Conservation (phyloP, 2,888 invertebrate species). For the Plebejus melissa region DNA sequence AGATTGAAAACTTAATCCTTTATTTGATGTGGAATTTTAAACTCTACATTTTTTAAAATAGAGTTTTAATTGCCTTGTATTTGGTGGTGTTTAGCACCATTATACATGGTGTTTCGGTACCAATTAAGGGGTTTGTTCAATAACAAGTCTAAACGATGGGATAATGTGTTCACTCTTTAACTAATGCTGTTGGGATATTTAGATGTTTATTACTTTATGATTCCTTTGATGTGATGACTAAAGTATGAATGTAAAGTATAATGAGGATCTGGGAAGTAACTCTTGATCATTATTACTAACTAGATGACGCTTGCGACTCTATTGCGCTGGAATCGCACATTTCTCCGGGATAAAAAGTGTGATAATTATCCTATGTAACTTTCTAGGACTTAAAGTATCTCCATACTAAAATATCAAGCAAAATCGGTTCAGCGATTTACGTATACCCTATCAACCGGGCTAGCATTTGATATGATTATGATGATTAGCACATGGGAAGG, state of each 20-base stretch:
- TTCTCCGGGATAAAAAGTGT: too few relatives aligned
- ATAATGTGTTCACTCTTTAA: constrained; percentile 22
- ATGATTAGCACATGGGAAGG: too few relatives aligned
- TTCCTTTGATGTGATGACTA: constrained; percentile 9
- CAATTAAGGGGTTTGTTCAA: constrained; percentile 15
- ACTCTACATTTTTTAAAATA: neutral
- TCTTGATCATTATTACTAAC: too few relatives aligned
- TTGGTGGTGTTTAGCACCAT: neutral
- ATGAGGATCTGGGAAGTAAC: neutral
- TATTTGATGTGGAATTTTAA: neutral
- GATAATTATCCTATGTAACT: too few relatives aligned
- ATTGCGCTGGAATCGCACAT: too few relatives aligned
- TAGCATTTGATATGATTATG: too few relatives aligned
- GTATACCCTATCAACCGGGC: too few relatives aligned
- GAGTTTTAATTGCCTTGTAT: neutral
- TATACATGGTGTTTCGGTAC: neutral
- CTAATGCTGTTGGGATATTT: neutral
- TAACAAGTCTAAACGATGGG: constrained; percentile 16
- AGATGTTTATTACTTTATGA: constrained; percentile 12
- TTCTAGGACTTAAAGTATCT: too few relatives aligned
- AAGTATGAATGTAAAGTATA: neutral
- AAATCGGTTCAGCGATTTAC: too few relatives aligned
- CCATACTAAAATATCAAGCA: too few relatives aligned
- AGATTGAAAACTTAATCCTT: neutral
- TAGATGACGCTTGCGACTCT: too few relatives aligned